Percentiles rank a stretch among this genome's conserved stretches.
Conservation (phyloP, 1,140 invertebrate species). For the Tachypleus tridentatus region DNA sequence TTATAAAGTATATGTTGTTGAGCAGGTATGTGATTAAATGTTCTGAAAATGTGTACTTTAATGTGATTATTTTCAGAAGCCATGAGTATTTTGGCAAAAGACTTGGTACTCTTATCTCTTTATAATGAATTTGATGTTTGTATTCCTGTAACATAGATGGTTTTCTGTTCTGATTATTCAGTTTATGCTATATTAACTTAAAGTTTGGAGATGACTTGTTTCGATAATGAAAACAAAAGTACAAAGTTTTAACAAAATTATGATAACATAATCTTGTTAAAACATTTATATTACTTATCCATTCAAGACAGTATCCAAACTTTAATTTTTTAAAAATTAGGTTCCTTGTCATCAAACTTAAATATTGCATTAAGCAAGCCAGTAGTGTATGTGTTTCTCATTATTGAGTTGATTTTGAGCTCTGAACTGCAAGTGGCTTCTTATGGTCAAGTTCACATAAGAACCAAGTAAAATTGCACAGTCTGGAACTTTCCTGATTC, state of each 20-base stretch:
- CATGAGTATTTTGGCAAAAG: not conserved
- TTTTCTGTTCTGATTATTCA: not conserved
- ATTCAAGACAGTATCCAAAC: too few relatives aligned
- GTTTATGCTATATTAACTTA: not conserved
- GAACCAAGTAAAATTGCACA: not conserved
- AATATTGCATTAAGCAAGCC: not conserved
- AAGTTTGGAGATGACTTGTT: not conserved
- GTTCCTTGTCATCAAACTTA: too few relatives aligned
- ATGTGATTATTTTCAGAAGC: not conserved
- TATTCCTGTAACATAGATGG: not conserved
- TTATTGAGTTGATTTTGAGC: not conserved
- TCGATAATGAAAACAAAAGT: too few relatives aligned
- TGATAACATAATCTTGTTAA: too few relatives aligned
- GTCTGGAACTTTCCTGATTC: not conserved
- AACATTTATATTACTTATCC: too few relatives aligned
- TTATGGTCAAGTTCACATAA: not conserved
- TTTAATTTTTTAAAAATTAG: too few relatives aligned
- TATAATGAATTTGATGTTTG: not conserved
- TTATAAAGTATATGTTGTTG: slow-evolving; percentile 82
- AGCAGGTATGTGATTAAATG: slow-evolving; percentile 46
- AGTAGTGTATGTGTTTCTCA: not conserved
- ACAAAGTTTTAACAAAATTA: too few relatives aligned
- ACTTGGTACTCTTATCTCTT: not conserved
- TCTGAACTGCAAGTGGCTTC: not conserved
- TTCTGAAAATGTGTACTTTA: not conserved